Evolutionary conservation across 2,797 vertebrate genomes (phyloP).

Genomic region (Pogonophryne albipinna): DNA sequence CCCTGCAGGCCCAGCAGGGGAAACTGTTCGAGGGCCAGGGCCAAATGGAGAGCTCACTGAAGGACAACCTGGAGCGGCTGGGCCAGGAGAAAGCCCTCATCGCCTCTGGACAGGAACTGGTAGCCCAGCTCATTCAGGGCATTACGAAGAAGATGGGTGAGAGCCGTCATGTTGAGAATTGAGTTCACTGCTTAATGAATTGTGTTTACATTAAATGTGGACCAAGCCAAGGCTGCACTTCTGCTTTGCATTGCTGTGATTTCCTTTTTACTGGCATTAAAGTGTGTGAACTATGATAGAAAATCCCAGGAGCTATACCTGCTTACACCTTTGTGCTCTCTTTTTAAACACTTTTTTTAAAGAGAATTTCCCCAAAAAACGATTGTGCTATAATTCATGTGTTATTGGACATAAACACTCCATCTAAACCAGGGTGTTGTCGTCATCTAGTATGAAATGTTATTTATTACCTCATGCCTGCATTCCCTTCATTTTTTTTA

Average conservation of each 20-base stretch:
- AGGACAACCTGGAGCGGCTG: constrained; percentile 79
- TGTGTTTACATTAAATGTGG: neutral
- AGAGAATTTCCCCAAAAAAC: neutral
- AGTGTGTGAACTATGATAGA: neutral
- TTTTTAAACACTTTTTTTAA: no score
- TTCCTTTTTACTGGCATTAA: neutral
- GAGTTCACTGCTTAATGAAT: neutral
- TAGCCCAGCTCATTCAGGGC: constrained; percentile 84
- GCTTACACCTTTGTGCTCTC: no score
- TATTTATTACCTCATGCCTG: neutral
- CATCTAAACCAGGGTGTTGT: no score
- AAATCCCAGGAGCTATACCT: no score
- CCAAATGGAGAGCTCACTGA: constrained; percentile 80
- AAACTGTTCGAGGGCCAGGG: constrained; percentile 76
- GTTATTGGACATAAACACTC: neutral
- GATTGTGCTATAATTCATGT: neutral
- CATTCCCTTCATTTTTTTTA: neutral
- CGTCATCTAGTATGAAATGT: neutral
- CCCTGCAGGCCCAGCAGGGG: constrained; percentile 82
- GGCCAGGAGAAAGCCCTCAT: constrained; percentile 85
- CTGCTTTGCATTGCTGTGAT: neutral
- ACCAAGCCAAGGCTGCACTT: neutral
- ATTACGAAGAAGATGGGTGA: constrained; percentile 83
- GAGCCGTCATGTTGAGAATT: constrained; percentile 6
- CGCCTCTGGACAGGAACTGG: constrained; percentile 80